Evolutionary conservation across 2,113 vertebrate species (phyloP).

Genomic region (Scomber scombrus): DNA sequence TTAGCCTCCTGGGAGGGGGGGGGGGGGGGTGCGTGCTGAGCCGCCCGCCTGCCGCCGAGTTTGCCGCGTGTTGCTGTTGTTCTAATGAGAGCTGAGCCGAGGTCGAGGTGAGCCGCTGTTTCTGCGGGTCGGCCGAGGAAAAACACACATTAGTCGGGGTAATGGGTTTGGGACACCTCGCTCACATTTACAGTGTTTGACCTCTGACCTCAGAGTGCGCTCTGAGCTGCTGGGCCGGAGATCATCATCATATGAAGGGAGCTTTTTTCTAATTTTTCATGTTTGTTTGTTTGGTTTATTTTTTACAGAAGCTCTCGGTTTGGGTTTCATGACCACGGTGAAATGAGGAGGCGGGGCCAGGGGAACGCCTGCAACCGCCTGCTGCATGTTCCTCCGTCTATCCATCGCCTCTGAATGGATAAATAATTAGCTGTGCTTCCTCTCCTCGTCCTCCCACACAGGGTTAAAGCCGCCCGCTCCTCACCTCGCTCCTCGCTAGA

Average conservation of each 20-base stretch:
- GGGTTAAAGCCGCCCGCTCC: slow-evolving; percentile 34
- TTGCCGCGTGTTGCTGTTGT: slow-evolving; percentile 34
- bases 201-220: slow-evolving; percentile 51
- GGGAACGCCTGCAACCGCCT: background rate
- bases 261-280: slow-evolving; percentile 2
- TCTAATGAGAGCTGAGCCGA: slow-evolving; percentile 63
- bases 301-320: background rate
- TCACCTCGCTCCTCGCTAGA: slow-evolving; percentile 21
- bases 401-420: slow-evolving; percentile 49
- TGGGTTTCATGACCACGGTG: slow-evolving; percentile 25
- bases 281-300: too few species aligned
- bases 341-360: slow-evolving; percentile 28
- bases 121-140: slow-evolving; percentile 37
- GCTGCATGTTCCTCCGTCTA: slow-evolving; percentile 6
- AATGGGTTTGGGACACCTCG: slow-evolving; percentile 70
- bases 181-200: slow-evolving; percentile 75
- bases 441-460: slow-evolving; percentile 56
- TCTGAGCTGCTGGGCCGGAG: slow-evolving; percentile 23
- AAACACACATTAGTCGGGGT: slow-evolving; percentile 68
- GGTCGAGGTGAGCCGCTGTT: slow-evolving; percentile 25
- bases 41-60: slow-evolving; percentile 9
- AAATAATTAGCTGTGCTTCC: slow-evolving; percentile 57
- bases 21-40: background rate
- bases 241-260: slow-evolving; percentile 42
- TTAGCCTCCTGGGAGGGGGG: too few species aligned